A percentile compares a stretch with the other conserved stretches of the same genome.
These are phyloP conservation scores for Pogona vitticeps DNA, from an alignment of 2,113 vertebrate species.

Conservation along the genomic window DNA sequence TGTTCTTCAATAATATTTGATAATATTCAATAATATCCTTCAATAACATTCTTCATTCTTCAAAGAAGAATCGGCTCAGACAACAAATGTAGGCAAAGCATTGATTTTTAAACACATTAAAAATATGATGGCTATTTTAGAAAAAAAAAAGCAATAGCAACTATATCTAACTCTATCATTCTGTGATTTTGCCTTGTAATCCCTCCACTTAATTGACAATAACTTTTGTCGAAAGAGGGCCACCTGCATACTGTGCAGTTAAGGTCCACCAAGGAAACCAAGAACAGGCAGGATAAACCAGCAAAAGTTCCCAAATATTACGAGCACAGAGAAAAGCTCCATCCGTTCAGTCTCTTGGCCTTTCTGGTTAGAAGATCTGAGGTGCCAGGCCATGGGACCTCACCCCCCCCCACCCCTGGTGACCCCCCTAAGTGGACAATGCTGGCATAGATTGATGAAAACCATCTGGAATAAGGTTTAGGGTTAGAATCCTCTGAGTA, in stretches of 20 bases:
- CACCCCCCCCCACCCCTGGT: too few relatives aligned
- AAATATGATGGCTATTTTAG: too few relatives aligned
- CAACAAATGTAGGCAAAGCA: not conserved
- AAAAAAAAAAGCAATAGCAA: too few relatives aligned
- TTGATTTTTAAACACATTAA: slow-evolving; percentile 38
- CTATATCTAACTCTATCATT: too few relatives aligned
- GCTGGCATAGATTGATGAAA: too few relatives aligned
- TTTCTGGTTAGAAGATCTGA: too few relatives aligned
- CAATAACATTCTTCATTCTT: not conserved
- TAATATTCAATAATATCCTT: not conserved
- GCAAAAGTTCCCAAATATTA: too few relatives aligned
- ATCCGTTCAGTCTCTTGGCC: too few relatives aligned
- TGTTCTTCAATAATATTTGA: not conserved
- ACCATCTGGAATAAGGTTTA: not conserved
- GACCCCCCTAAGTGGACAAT: too few relatives aligned
- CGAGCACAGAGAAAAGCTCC: too few relatives aligned
- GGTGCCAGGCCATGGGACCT: not conserved
- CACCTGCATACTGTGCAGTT: not conserved
- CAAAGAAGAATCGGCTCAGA: not conserved
- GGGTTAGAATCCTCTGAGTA: too few relatives aligned
- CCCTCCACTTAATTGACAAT: not conserved
- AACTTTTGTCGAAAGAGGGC: rapidly evolving
- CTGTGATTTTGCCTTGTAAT: not conserved
- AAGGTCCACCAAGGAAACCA: not conserved
- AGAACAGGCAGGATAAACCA: not conserved